Evolutionary conservation across 64 coral and sea anemone genomes (phyloP).

Genomic region (Dendrophyllia cribrosa): DNA sequence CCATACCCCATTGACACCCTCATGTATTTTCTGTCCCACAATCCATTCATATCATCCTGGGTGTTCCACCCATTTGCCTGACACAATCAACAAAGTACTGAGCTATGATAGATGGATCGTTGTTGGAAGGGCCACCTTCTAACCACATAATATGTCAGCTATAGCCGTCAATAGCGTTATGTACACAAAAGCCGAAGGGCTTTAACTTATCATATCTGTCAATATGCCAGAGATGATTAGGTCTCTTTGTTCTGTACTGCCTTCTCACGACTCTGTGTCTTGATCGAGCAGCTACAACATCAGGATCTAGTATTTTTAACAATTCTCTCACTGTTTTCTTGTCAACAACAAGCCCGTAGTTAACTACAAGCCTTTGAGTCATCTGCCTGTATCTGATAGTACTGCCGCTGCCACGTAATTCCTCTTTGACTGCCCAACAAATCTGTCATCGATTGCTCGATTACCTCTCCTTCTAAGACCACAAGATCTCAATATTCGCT

Average conservation of each 20-base stretch:
- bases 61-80: no score
- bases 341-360: not conserved
- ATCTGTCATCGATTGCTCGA: not conserved
- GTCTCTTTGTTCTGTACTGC: not conserved
- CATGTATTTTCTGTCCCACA: no score
- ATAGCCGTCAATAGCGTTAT: no score
- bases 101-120: no score
- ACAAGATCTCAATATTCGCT: not conserved
- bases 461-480: not conserved
- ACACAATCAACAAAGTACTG: no score
- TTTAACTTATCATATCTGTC: no score
- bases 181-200: no score
- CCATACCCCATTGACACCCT: no score
- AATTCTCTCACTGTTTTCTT: not conserved
- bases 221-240: no score
- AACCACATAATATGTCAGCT: no score
- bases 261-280: not conserved
- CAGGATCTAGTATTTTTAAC: not conserved
- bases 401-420: not conserved
- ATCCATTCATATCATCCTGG: no score
- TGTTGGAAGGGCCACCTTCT: no score
- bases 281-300: not conserved
- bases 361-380: not conserved
- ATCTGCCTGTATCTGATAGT: slow-evolving; percentile 1
- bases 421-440: not conserved